These are phyloP conservation scores for Scyliorhinus canicula DNA, from an alignment of 2,797 vertebrate species.

Conservation along the genomic window DNA sequence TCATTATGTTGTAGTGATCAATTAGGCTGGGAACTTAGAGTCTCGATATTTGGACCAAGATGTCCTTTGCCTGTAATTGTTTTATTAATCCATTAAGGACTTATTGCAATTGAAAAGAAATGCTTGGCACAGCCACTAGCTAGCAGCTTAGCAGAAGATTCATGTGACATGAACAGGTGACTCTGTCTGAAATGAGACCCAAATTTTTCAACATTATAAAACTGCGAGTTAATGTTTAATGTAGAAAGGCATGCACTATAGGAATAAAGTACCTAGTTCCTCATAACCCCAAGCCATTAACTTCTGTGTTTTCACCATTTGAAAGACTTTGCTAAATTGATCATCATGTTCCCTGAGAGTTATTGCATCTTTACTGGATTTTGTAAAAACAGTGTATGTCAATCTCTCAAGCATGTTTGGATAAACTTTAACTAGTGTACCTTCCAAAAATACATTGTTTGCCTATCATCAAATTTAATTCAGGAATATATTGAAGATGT, in stretches of 20 bases:
- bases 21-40: constrained; percentile 1
- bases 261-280: not conserved
- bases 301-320: not conserved
- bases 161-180: constrained; percentile 31
- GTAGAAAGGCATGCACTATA: not conserved
- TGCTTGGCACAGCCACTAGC: constrained; percentile 7
- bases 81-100: constrained; percentile 25
- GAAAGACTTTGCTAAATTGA: not conserved
- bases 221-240: constrained; percentile 4
- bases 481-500: not conserved
- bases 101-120: constrained; percentile 29
- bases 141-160: not conserved
- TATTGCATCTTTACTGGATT: not conserved
- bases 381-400: not conserved
- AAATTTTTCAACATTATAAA: not conserved
- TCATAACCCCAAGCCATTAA: not conserved
- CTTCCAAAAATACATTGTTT: not conserved
- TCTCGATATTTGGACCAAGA: constrained; percentile 29
- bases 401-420: not conserved
- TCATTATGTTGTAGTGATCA: not conserved
- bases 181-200: constrained; percentile 20
- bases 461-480: not conserved
- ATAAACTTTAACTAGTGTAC: not conserved
- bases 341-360: not conserved
- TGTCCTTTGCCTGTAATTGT: constrained; percentile 29